These are phyloP conservation scores for Laticauda colubrina DNA, from an alignment of 2,113 vertebrate species.

Conservation along the genomic window DNA sequence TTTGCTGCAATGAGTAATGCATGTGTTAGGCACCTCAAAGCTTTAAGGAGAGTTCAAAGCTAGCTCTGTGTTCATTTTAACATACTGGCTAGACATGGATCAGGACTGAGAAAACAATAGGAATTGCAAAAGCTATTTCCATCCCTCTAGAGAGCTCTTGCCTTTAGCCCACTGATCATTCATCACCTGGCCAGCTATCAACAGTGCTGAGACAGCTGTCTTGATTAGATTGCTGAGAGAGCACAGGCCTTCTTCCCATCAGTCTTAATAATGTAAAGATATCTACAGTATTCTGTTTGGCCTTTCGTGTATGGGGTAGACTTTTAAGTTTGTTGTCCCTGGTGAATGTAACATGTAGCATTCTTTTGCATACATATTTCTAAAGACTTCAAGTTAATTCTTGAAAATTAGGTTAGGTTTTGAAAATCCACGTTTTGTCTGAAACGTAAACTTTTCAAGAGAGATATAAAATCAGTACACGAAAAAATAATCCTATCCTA, in stretches of 20 bases:
- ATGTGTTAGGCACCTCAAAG: background rate
- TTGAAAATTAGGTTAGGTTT: background rate
- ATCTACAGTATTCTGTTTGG: background rate
- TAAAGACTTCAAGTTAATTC: background rate
- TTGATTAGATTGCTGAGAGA: background rate
- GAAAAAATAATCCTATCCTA: background rate
- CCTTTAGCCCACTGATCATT: background rate
- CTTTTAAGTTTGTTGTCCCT: background rate
- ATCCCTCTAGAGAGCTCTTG: background rate
- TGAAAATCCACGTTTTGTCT: background rate
- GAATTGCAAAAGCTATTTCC: background rate
- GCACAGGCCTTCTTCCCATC: background rate
- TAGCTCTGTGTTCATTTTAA: background rate
- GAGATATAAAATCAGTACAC: background rate
- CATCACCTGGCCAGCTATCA: background rate
- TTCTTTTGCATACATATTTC: background rate
- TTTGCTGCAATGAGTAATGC: constrained; percentile 11
- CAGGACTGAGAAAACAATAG: background rate
- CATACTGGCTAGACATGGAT: background rate
- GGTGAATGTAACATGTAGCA: background rate
- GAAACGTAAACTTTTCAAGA: background rate
- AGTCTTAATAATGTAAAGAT: background rate
- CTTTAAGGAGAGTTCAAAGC: background rate
- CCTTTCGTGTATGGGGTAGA: background rate
- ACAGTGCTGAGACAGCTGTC: background rate